phyloP scores from a whole-genome alignment of 2,888 invertebrate species.

The Gymnoscelis rufifasciata region DNA sequence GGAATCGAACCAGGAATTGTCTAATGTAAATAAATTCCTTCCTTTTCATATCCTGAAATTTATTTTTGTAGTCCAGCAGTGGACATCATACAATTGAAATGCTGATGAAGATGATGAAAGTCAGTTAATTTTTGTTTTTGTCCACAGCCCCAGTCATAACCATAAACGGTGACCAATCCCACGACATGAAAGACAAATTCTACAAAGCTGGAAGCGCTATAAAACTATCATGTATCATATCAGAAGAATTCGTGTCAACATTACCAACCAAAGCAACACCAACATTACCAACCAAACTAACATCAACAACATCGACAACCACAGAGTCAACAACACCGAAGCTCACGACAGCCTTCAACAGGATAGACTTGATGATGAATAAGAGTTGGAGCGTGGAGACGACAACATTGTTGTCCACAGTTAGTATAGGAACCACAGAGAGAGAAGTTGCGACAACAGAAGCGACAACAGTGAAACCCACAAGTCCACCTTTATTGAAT shows the following conservation, averaged over 20 bases:
- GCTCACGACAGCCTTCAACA: conserved; percentile 69
- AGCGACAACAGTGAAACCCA: conserved; percentile 44
- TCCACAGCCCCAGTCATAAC: conserved; percentile 84
- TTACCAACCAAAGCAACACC: conserved; percentile 49
- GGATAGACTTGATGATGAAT: conserved; percentile 73
- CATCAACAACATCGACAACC: conserved; percentile 57
- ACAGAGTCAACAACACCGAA: conserved; percentile 59
- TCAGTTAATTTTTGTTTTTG: background rate
- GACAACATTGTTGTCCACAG: conserved; percentile 65
- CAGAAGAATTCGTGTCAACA: conserved; percentile 59
- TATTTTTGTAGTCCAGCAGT: no score
- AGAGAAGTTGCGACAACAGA: conserved; percentile 45
- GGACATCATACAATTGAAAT: no score
- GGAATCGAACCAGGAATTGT: no score
- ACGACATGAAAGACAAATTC: conserved; percentile 84
- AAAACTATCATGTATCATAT: conserved; percentile 81
- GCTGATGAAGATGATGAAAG: no score
- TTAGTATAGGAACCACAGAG: conserved; percentile 65
- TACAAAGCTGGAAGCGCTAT: conserved; percentile 87
- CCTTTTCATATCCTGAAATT: no score
- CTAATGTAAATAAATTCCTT: no score
- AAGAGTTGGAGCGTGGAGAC: conserved; percentile 77
- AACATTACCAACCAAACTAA: conserved; percentile 44
- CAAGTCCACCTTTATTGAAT: conserved; percentile 53
- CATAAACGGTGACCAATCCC: conserved; percentile 84